phyloP scores from a whole-genome alignment of 2,113 vertebrate species.

The Poeciliopsis prolifica region DNA sequence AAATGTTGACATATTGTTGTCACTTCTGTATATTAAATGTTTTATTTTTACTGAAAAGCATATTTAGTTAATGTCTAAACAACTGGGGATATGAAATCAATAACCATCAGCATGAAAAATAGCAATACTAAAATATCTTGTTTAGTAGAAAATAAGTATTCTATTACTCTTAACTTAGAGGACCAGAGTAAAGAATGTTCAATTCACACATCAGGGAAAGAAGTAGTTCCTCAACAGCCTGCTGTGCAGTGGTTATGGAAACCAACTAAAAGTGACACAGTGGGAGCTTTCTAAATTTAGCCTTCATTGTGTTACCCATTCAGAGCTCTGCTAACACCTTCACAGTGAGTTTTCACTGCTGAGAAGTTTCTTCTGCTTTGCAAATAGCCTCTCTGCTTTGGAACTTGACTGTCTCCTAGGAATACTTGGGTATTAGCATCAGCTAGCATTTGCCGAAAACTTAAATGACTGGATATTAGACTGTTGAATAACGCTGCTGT shows the following conservation, averaged over 20 bases:
- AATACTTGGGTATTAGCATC: not conserved
- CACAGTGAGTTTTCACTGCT: not conserved
- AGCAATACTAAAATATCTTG: not conserved
- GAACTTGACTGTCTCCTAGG: not conserved
- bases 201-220: not conserved
- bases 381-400: not conserved
- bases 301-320: not conserved
- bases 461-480: not conserved
- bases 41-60: no score
- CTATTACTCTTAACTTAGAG: not conserved
- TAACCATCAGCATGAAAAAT: not conserved
- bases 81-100: no score
- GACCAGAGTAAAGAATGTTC: not conserved
- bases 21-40: no score
- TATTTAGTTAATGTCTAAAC: no score
- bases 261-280: not conserved
- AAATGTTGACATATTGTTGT: no score
- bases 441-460: not conserved
- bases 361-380: not conserved
- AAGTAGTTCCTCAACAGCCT: not conserved
- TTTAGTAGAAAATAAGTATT: not conserved
- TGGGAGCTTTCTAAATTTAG: not conserved
- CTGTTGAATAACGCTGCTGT: not conserved
- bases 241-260: not conserved
- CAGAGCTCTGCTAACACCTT: not conserved